A percentile compares a stretch with the other conserved stretches of the same genome.
Conservation (phyloP, 1,140 invertebrate species). For the Drosophila kepulauana region DNA sequence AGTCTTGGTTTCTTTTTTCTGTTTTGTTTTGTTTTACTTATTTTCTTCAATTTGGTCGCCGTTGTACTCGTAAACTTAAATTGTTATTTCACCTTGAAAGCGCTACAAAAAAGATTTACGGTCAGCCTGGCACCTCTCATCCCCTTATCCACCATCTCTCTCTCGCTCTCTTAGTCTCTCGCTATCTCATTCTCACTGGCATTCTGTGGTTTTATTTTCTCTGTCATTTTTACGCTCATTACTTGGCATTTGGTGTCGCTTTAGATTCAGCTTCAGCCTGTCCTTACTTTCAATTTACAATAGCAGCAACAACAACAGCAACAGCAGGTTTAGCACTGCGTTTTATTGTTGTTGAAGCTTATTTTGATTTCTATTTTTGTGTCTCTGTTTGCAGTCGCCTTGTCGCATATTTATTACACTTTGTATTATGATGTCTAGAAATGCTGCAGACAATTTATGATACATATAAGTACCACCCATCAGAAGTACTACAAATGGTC, state of each 20-base stretch:
- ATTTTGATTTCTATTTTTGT: constrained; percentile 72
- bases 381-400: constrained; percentile 43
- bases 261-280: constrained; percentile 5
- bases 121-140: constrained; percentile 60
- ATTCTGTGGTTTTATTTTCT: constrained; percentile 39
- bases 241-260: constrained; percentile 65
- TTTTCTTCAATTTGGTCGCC: constrained; percentile 36
- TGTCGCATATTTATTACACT: constrained; percentile 72
- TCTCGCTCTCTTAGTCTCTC: neutral
- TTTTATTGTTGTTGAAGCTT: constrained; percentile 52
- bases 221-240: constrained; percentile 77
- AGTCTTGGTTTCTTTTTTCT: neutral
- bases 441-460: constrained; percentile 74
- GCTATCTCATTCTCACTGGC: neutral
- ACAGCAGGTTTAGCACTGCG: neutral
- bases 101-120: constrained; percentile 77
- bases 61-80: constrained; percentile 75
- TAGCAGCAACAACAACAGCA: constrained; percentile 32
- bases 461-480: constrained; percentile 23
- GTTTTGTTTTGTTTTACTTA: neutral
- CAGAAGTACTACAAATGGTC: constrained; percentile 27
- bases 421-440: constrained; percentile 76
- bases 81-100: constrained; percentile 82
- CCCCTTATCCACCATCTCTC: neutral
- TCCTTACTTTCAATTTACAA: constrained; percentile 38